Conservation (phyloP, 2,888 invertebrate genomes). For the Epinotia nisella region DNA sequence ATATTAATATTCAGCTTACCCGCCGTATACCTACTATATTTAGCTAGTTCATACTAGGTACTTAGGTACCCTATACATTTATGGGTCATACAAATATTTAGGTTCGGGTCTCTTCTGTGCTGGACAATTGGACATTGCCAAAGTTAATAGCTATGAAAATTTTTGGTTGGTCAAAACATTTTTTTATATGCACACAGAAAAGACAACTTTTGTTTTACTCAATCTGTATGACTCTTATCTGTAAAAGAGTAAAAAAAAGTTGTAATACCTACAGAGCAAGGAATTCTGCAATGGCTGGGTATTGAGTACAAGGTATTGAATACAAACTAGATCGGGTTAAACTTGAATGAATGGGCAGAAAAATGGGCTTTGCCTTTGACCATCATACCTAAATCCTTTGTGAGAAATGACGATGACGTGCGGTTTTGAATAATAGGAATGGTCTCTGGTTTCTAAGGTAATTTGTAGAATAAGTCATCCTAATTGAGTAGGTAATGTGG, state of each 20-base stretch:
- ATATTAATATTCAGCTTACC: no score
- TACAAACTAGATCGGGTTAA: slow-evolving; percentile 36
- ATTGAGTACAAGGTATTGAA: slow-evolving; percentile 7
- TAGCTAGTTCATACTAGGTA: no score
- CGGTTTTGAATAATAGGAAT: slow-evolving; percentile 15
- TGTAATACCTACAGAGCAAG: slow-evolving; percentile 25
- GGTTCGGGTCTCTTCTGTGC: no score
- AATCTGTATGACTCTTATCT: background rate
- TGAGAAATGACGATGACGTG: slow-evolving; percentile 22
- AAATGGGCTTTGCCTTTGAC: slow-evolving; percentile 23
- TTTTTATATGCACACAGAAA: no score
- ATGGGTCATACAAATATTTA: no score
- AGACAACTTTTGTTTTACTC: no score
- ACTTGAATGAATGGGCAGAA: slow-evolving; percentile 29
- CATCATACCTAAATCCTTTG: slow-evolving; percentile 36
- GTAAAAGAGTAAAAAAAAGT: background rate
- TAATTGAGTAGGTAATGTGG: slow-evolving; percentile 5
- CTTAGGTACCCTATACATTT: no score
- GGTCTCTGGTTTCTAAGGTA: slow-evolving; percentile 10
- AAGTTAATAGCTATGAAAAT: no score
- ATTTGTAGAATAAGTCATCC: slow-evolving; percentile 22
- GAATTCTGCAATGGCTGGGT: slow-evolving; percentile 8
- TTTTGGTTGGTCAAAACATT: no score
- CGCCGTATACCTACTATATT: no score
- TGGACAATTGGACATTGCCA: no score